A percentile compares a stretch with the other conserved stretches of the same genome.
Evolutionary conservation across 2,113 vertebrate genomes (phyloP).

Genomic region (Sapajus apella): DNA sequence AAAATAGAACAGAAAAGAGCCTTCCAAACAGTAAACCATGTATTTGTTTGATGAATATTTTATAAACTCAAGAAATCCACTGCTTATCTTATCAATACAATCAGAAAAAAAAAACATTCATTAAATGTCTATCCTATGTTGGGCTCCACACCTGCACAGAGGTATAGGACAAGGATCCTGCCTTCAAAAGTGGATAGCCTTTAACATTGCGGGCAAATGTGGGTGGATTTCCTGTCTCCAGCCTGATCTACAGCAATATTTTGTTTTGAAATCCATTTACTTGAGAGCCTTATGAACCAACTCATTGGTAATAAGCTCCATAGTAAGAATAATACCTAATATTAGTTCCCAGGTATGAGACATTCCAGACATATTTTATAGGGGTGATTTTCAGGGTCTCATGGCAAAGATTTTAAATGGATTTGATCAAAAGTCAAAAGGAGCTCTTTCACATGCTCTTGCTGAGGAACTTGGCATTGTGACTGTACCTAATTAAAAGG

Average conservation of each 20-base stretch:
- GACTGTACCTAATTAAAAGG: conserved; percentile 83
- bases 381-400: conserved; percentile 45
- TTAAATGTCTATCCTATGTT: neutral
- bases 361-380: conserved; percentile 56
- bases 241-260: neutral
- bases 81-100: neutral
- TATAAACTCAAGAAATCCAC: neutral
- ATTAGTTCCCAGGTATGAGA: conserved; percentile 29
- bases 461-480: conserved; percentile 77
- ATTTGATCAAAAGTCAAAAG: conserved; percentile 75
- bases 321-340: neutral
- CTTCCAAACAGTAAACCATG: neutral
- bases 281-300: neutral
- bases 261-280: conserved; percentile 6
- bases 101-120: neutral
- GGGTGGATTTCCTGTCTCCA: neutral
- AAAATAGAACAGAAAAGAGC: neutral
- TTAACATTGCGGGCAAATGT: neutral
- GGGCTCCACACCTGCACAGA: neutral
- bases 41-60: neutral
- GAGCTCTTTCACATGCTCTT: conserved; percentile 74
- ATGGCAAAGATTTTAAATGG: conserved; percentile 70
- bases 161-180: neutral
- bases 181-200: neutral
- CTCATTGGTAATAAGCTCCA: neutral